phyloP scores from a whole-genome alignment of 2,888 invertebrate genomes.

The Dendrolimus pini region DNA sequence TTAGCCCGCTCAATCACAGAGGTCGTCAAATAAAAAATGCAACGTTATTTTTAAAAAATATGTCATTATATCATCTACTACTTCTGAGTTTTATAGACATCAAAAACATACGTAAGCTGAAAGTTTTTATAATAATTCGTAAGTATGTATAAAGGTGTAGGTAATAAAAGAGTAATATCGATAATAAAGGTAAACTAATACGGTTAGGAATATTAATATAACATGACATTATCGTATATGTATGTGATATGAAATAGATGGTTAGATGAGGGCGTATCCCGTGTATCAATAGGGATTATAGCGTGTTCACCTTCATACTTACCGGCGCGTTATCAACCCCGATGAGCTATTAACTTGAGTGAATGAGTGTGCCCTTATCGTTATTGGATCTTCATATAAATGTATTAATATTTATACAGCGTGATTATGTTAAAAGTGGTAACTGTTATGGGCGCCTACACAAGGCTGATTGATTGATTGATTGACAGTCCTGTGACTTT shows the following conservation, averaged over 20 bases:
- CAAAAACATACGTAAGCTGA: too few species aligned
- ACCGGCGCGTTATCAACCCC: conserved; percentile 9
- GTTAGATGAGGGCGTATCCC: conserved; percentile 12
- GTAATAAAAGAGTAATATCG: too few species aligned
- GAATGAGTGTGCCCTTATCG: neutral
- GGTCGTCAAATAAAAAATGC: too few species aligned
- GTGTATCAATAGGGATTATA: conserved; percentile 8
- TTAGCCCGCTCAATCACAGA: too few species aligned
- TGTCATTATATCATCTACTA: too few species aligned
- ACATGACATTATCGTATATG: neutral
- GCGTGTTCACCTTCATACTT: conserved; percentile 9
- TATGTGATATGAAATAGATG: neutral
- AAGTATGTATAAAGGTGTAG: too few species aligned
- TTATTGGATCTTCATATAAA: neutral
- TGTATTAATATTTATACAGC: neutral
- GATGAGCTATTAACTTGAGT: conserved; percentile 14
- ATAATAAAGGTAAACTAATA: neutral
- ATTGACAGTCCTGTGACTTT: too few species aligned
- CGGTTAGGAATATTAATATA: neutral
- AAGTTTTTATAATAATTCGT: too few species aligned
- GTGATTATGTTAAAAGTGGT: neutral
- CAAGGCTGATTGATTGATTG: too few species aligned
- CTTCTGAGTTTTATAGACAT: too few species aligned
- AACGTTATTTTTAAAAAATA: too few species aligned
- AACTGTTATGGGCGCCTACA: too few species aligned